A percentile compares a stretch with the other conserved stretches of the same genome.
phyloP scores from a whole-genome alignment of 2,113 vertebrate species.

The Poeciliopsis occidentalis region DNA sequence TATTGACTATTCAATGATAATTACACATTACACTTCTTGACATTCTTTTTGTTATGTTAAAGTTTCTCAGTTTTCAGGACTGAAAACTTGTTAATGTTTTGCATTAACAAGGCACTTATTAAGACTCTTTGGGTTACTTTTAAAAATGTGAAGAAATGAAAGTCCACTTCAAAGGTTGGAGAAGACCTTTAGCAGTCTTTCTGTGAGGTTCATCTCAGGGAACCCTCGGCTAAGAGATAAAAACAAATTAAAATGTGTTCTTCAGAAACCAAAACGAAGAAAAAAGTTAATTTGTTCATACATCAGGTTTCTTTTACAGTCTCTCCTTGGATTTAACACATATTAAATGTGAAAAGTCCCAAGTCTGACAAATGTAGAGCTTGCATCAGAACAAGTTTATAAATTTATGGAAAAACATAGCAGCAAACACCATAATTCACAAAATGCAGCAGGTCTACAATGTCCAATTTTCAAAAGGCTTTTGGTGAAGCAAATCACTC shows the following conservation, averaged over 20 bases:
- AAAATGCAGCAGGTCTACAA: not conserved
- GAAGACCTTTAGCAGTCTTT: not conserved
- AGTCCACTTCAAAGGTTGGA: not conserved
- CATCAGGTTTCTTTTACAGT: not conserved
- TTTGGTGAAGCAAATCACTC: not conserved
- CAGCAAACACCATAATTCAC: not conserved
- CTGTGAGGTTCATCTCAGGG: not conserved
- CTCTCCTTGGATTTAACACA: not conserved
- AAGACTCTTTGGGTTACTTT: not conserved
- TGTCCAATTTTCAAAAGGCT: not conserved
- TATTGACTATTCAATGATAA: too few species aligned
- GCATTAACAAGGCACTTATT: not conserved
- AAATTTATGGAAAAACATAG: not conserved
- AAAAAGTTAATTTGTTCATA: not conserved
- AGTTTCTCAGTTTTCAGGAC: not conserved
- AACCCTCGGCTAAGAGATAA: not conserved
- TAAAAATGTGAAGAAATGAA: not conserved
- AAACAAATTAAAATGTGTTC: not conserved
- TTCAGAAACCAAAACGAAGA: not conserved
- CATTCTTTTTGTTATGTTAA: not conserved
- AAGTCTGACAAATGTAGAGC: not conserved
- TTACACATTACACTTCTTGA: too few species aligned
- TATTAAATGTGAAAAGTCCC: not conserved
- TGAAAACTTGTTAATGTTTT: not conserved
- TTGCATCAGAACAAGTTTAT: not conserved